phyloP scores from a whole-genome alignment of 2,113 vertebrate species.

The Perca flavescens region DNA sequence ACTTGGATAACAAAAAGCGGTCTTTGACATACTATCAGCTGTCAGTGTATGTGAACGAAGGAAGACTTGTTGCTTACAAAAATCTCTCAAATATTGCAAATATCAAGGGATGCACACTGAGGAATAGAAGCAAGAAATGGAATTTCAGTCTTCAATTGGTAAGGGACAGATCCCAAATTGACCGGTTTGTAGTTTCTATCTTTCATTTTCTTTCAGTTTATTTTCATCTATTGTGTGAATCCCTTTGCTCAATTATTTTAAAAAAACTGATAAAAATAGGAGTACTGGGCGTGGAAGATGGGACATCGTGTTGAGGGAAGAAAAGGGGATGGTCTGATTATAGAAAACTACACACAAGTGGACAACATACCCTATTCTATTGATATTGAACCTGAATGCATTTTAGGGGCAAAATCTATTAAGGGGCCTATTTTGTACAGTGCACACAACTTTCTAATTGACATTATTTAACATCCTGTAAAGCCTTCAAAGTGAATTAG shows the following conservation, averaged over 20 bases:
- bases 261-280: conserved; percentile 42
- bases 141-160: conserved; percentile 60
- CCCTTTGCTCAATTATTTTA: conserved; percentile 71
- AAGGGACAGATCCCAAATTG: conserved; percentile 45
- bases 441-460: conserved; percentile 55
- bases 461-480: conserved; percentile 76
- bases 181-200: conserved; percentile 55
- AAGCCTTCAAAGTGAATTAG: conserved; percentile 82
- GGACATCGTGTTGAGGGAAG: neutral
- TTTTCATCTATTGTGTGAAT: conserved; percentile 49
- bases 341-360: conserved; percentile 9
- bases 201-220: conserved; percentile 52
- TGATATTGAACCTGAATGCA: conserved; percentile 21
- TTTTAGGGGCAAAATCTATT: conserved; percentile 34
- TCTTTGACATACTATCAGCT: conserved; percentile 18
- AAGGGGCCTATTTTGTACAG: conserved; percentile 31
- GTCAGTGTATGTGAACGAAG: conserved; percentile 2
- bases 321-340: conserved; percentile 7
- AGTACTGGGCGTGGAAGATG: neutral
- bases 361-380: neutral
- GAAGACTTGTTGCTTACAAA: neutral
- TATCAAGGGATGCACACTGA: conserved; percentile 51
- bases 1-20: conserved; percentile 3
- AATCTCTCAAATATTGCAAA: conserved; percentile 41
- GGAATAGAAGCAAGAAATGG: conserved; percentile 69